Base-by-base conservation (phyloP, 2,113 vertebrate species). In the Platysteira castanea region DNA sequence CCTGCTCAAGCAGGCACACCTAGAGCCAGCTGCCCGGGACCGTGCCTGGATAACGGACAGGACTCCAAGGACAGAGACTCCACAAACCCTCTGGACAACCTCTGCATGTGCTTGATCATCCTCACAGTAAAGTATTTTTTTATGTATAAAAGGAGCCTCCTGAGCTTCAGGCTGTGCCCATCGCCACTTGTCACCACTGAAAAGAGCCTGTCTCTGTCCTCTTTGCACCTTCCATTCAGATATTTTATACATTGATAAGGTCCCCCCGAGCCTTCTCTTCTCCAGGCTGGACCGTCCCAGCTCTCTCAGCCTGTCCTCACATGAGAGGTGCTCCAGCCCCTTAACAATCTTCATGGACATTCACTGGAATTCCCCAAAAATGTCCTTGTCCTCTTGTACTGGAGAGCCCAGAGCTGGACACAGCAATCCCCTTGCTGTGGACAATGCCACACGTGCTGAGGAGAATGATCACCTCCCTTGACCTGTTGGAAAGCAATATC, bases 11-110 rank as follows among this genome's bases (percentile, higher is more conserved):
- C 35, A 69, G 8, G 14, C 8, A 44, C 24, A 56, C 24, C 11
- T 52, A 61, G 7, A 82, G 3, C 10, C 49, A 67, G 39, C 2
- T 49, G 28, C 26, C n/a, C 44, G 49, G n/a, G 30, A 56, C 31
- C 9, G 19, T 0, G 0, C 5, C 52, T 18, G 17, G 28, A 8
- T 3, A 50, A 30, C 22, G 24, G 30, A 14, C 24, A 3, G 39
- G 41, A 47, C 33, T 69, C 20, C 54, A 76, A 54, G 54, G 14
- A 41, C 39, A 53, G 46, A 68, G 12, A 60, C 26, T 23, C 14
- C 47, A 81, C n/a, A 70, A 19, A 9, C 10, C 27, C 24, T 10
- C 41, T 11, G 28, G 13, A 19, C 13, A 87, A 21, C 13, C 35
- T 33, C 19, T 52, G 23, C 14, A 15, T 35, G 26, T 24, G 14